These are phyloP conservation scores for Caenorhabditis brenneri DNA, from an alignment of 1,140 invertebrate species.

Conservation along the genomic window DNA sequence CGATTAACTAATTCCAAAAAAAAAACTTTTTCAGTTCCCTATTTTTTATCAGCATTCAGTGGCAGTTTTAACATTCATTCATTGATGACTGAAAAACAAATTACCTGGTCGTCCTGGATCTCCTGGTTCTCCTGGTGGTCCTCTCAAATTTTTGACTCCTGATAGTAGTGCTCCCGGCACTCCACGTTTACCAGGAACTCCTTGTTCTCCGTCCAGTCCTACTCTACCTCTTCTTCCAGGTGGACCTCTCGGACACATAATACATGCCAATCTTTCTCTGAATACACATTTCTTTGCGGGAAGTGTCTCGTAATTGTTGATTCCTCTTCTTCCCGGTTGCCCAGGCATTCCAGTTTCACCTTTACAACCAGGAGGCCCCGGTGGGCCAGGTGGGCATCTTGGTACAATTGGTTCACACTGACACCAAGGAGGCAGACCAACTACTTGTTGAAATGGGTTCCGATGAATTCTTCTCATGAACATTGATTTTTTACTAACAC, in stretches of 20 bases:
- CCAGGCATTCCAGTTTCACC: conserved; percentile 54
- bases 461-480: background rate
- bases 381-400: conserved; percentile 56
- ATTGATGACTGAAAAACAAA: too few species aligned
- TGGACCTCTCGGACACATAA: conserved; percentile 13
- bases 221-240: conserved; percentile 1
- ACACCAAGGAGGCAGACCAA: background rate
- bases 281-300: background rate
- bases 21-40: too few species aligned
- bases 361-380: conserved; percentile 62
- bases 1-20: too few species aligned
- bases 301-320: conserved; percentile 2
- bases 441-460: background rate
- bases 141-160: background rate
- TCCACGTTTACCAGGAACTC: background rate
- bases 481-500: background rate
- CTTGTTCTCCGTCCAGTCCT: background rate
- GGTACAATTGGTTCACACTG: background rate
- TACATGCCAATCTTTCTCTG: background rate
- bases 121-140: conserved; percentile 51
- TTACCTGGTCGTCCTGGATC: conserved; percentile 50
- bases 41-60: too few species aligned
- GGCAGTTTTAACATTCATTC: too few species aligned
- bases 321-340: background rate
- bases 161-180: background rate